A percentile compares a stretch with the other conserved stretches of the same genome.
phyloP scores from a whole-genome alignment of 2,113 vertebrate genomes.

The Catharus minimus region DNA sequence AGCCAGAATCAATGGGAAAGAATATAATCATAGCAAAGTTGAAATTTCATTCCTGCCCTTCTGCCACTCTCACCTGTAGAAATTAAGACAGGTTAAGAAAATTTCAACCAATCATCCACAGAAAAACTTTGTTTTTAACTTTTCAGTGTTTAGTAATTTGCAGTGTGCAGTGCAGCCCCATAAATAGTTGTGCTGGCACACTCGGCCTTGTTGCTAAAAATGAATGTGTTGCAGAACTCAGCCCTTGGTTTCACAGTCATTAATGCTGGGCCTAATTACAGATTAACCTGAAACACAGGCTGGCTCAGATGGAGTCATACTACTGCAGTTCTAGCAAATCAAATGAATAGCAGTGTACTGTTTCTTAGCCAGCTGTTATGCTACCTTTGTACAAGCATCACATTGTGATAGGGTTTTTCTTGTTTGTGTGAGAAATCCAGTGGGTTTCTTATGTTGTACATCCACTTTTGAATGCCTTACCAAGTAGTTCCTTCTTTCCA shows the following conservation, averaged over 20 bases:
- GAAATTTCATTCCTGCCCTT: not conserved
- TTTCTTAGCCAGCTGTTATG: not conserved
- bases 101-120: not conserved
- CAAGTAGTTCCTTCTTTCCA: not conserved
- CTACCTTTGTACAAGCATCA: not conserved
- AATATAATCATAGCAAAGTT: not conserved
- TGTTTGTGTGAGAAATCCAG: not conserved
- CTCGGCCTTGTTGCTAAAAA: not conserved
- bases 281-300: conserved; percentile 21
- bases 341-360: not conserved
- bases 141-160: not conserved
- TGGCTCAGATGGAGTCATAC: not conserved
- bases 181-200: not conserved
- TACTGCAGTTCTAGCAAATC: not conserved
- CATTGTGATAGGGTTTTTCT: not conserved
- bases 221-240: not conserved
- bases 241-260: conserved; percentile 6
- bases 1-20: not conserved
- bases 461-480: not conserved
- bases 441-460: not conserved
- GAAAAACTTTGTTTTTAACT: not conserved
- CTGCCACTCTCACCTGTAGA: not conserved
- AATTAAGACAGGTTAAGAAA: not conserved
- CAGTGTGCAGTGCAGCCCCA: not conserved
- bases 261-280: conserved; percentile 26